A percentile compares a stretch with the other conserved stretches of the same genome.
phyloP scores from a whole-genome alignment of 2,113 vertebrate species.

The Anoura caudifer region DNA sequence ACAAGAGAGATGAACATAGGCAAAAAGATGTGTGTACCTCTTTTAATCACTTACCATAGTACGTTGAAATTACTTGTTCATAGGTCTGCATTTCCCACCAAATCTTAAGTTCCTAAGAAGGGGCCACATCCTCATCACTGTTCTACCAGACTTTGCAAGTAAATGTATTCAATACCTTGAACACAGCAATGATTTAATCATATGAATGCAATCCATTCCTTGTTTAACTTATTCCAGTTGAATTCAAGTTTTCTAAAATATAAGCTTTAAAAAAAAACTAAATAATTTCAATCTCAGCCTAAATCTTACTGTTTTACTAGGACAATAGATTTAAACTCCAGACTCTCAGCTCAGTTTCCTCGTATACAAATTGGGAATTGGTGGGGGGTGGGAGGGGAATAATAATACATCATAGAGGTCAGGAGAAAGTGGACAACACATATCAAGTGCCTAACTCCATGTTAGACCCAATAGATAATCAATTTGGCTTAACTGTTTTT shows the following conservation, averaged over 20 bases:
- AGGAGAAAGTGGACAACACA: neutral
- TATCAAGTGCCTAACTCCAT: neutral
- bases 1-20: neutral
- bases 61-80: neutral
- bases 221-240: neutral
- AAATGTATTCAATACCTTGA: neutral
- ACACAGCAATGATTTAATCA: neutral
- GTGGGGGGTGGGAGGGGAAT: fast-evolving
- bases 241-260: neutral
- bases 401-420: neutral
- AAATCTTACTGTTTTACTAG: neutral
- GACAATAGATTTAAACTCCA: neutral
- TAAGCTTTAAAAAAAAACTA: neutral
- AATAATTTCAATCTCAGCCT: neutral
- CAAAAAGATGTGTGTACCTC: neutral
- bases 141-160: neutral
- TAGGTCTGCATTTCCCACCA: neutral
- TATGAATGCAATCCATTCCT: neutral
- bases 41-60: neutral
- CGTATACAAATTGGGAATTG: neutral
- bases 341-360: neutral
- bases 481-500: neutral
- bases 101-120: neutral
- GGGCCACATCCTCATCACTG: neutral
- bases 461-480: neutral